Evolutionary conservation across 2,888 invertebrate species (phyloP).

Genomic region (Seladonia tumulorum): DNA sequence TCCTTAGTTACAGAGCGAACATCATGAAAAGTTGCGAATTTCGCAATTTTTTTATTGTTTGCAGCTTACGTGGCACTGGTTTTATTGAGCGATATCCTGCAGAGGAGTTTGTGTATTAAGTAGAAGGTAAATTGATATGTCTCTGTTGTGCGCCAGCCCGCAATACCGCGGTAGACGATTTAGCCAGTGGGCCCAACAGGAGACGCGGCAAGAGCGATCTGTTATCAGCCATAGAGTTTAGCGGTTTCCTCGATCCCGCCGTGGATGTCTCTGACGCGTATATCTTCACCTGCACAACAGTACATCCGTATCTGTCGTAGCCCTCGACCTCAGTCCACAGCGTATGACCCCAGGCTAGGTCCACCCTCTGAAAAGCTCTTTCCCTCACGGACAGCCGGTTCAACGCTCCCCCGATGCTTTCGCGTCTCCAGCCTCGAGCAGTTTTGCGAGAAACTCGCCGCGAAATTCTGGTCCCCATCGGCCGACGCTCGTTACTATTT

Average conservation of each 20-base stretch:
- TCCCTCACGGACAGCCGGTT: constrained; percentile 4
- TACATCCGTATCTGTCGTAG: constrained; percentile 63
- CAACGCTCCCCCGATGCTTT: not conserved
- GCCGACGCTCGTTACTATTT: constrained; percentile 15
- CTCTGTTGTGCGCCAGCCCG: not conserved
- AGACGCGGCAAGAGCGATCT: constrained; percentile 40
- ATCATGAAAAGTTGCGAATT: not conserved
- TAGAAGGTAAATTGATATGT: not conserved
- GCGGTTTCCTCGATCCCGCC: constrained; percentile 59
- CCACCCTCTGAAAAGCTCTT: constrained; percentile 21
- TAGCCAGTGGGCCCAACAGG: constrained; percentile 19
- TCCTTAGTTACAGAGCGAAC: not conserved
- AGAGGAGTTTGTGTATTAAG: not conserved
- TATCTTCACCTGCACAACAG: constrained; percentile 62
- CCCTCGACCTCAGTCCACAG: constrained; percentile 49
- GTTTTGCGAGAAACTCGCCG: constrained; percentile 23
- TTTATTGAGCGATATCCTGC: not conserved
- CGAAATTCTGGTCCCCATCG: constrained; percentile 29
- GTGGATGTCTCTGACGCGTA: constrained; percentile 63
- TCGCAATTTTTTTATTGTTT: not conserved
- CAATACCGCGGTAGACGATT: constrained; percentile 33
- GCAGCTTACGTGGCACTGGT: not conserved
- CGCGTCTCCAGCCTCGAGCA: constrained; percentile 2
- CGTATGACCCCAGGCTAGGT: constrained; percentile 34
- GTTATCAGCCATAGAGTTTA: constrained; percentile 62